A percentile compares a stretch with the other conserved stretches of the same genome.
Evolutionary conservation across 2,797 vertebrate species (phyloP).

Genomic region (Hyperoplus lanceolatus): DNA sequence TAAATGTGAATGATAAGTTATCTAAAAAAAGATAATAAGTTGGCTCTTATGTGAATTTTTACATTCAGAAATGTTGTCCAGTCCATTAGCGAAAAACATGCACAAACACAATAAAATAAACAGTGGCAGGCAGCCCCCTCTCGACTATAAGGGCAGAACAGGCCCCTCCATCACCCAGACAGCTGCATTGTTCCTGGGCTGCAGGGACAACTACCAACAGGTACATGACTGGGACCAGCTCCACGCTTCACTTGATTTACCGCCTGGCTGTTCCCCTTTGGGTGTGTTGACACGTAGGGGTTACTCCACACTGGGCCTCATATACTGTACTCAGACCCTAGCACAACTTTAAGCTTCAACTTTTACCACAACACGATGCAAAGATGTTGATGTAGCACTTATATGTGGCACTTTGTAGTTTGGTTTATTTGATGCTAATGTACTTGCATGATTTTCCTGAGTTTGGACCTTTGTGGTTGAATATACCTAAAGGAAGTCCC

Average conservation of each 20-base stretch:
- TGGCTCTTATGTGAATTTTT: no score
- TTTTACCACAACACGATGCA: neutral
- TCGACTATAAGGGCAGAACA: conserved; percentile 45
- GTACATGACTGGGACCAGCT: conserved; percentile 48
- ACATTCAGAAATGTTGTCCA: neutral
- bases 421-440: no score
- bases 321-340: conserved; percentile 7
- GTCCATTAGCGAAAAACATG: neutral
- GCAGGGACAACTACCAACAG: conserved; percentile 64
- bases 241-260: conserved; percentile 68
- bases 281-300: conserved; percentile 38
- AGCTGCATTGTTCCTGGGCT: conserved; percentile 75
- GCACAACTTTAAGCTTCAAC: conserved; percentile 4
- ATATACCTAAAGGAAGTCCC: no score
- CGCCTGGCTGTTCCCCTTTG: conserved; percentile 40
- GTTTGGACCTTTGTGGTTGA: no score
- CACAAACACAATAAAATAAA: conserved; percentile 28
- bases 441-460: no score
- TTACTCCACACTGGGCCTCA: conserved; percentile 38
- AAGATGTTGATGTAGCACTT: no score
- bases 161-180: conserved; percentile 77
- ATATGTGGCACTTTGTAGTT: no score
- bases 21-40: no score
- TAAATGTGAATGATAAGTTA: no score
- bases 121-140: conserved; percentile 4